Base-by-base conservation (phyloP, 2,113 vertebrate species). In the Clarias macrocephalus region DNA sequence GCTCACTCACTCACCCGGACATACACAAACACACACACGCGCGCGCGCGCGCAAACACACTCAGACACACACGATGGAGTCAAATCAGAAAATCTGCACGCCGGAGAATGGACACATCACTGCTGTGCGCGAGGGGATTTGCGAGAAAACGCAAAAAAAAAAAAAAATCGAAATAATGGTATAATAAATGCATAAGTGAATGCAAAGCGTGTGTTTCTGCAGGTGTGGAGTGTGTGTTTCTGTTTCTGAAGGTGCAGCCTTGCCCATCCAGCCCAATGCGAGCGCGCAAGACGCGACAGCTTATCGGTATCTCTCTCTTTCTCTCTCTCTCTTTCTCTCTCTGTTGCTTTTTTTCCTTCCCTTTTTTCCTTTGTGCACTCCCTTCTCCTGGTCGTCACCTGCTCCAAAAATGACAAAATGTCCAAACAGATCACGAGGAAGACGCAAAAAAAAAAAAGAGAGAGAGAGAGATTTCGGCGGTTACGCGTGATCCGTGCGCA, bases 201-300 rank as follows among this genome's bases (percentile, higher is more conserved):
- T 42, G 33, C 21, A 25, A 13, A 37, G 19, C 6, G 48, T 0
- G 30, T 82, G 80, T 1, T n/a, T 83, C 23, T 10, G 8, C 23
- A 21, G 9, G 68, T 19, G 1, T 72, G n/a, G 13, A n/a, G 25
- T 65, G 13, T 68, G 65, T 63, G 56, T 25, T 52, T 57, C 54
- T 84, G 21, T 6, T 57, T 33, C 11, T 70, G 21, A 72, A 57
- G 83, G 54, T 60, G 66, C 18, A 73, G 28, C n/a, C 48, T 48
- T 48, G 48, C 0, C n/a, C 16, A 37, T 84, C 83, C 83, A 59
- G 77, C 30, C 79, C 79, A 85, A 54, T 75, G 65, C 68, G 56
- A 75, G 83, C 56, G 70, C 68, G 54, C 63, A 16, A n/a, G 15
- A 84, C 66, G 48, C 42, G 8, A 57, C 68, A 84, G 56, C 52